Conservation (phyloP, 2,113 vertebrate genomes). For the Paracanthobrama guichenoti region DNA sequence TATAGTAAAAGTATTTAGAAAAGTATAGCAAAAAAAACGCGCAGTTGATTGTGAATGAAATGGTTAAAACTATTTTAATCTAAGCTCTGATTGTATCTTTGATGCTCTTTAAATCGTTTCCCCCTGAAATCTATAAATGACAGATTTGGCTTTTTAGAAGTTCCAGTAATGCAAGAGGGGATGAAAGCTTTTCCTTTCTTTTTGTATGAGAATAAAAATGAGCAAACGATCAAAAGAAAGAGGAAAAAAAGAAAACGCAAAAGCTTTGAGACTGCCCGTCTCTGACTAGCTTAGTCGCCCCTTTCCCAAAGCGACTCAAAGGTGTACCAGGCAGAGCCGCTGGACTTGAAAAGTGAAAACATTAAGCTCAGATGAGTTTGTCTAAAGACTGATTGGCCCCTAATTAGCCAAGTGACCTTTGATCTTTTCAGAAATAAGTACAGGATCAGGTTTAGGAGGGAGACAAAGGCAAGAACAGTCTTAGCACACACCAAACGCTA, state of each 20-base stretch:
- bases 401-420: slow-evolving; percentile 95
- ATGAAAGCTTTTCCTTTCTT: slow-evolving; percentile 69
- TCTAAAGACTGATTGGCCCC: slow-evolving; percentile 86
- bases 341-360: slow-evolving; percentile 84
- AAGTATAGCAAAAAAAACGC: not conserved
- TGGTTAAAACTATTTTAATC: not conserved
- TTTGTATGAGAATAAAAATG: slow-evolving; percentile 67
- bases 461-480: slow-evolving; percentile 83
- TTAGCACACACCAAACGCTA: slow-evolving; percentile 92
- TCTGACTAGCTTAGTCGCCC: slow-evolving; percentile 85
- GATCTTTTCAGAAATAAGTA: slow-evolving; percentile 92
- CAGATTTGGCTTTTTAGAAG: slow-evolving; percentile 79
- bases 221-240: slow-evolving; percentile 78
- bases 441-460: slow-evolving; percentile 91
- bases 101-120: not conserved
- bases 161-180: slow-evolving; percentile 56
- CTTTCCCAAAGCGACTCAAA: slow-evolving; percentile 66
- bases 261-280: slow-evolving; percentile 83
- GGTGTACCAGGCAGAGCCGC: slow-evolving; percentile 92
- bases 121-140: not conserved
- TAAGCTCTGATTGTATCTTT: not conserved
- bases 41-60: not conserved
- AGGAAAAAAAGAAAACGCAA: slow-evolving; percentile 74
- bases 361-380: slow-evolving; percentile 91
- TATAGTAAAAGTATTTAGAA: not conserved